Evolutionary conservation across 30 jellyfish, hydroid and myxozoan genomes (phyloP).

Genomic region (Turritopsis dohrnii): DNA sequence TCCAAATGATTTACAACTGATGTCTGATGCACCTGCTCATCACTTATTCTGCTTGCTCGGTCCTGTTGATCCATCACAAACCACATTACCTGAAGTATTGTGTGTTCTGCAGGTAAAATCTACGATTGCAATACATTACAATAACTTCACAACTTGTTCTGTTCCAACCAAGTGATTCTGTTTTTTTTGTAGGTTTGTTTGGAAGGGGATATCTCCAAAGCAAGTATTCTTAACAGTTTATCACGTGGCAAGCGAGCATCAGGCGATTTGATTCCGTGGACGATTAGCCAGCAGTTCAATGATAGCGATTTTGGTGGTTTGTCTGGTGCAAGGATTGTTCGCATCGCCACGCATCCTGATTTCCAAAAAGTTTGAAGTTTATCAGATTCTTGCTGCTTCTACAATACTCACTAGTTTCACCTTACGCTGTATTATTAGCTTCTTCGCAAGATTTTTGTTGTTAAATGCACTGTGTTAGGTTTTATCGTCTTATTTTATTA

Average conservation of each 20-base stretch:
- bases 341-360: conserved; percentile 99
- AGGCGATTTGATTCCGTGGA: conserved; percentile 99
- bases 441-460: neutral
- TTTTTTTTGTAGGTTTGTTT: conserved; percentile 61
- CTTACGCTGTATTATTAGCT: too few species aligned
- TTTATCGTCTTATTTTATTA: conserved; percentile 14
- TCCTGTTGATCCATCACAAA: conserved; percentile 79
- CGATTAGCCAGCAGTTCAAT: conserved; percentile 89
- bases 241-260: conserved; percentile 94
- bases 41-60: conserved; percentile 93
- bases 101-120: conserved; percentile 85
- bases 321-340: conserved; percentile 94
- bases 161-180: neutral
- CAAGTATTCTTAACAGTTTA: conserved; percentile 59
- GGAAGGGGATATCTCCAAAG: conserved; percentile 98
- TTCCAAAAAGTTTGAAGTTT: conserved; percentile 73
- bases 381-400: neutral
- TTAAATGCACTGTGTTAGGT: neutral
- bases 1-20: conserved; percentile 95
- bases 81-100: conserved; percentile 87
- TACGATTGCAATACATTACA: neutral
- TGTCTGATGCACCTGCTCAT: conserved; percentile 99
- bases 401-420: neutral
- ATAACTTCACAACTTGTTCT: neutral
- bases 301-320: conserved; percentile 88